Percentiles rank a stretch among this genome's conserved stretches.
Evolutionary conservation across 2,797 vertebrate species (phyloP).

Genomic region (Sebastes baramenuke): DNA sequence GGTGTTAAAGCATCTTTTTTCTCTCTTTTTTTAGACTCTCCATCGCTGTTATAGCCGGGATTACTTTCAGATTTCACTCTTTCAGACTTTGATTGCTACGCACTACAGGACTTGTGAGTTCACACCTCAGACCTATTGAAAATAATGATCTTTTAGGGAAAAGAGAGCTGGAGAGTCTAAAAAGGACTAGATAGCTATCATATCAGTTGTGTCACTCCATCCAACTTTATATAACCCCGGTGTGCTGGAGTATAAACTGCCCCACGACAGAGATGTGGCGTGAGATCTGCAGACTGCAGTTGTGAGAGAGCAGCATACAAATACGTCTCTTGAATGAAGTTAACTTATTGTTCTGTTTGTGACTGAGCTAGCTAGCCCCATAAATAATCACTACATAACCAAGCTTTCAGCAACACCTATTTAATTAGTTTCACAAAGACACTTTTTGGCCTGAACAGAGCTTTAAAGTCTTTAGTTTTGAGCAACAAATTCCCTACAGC

Average conservation of each 20-base stretch:
- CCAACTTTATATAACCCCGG: neutral
- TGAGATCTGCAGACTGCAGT: neutral
- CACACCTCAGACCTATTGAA: neutral
- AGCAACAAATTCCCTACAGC: too few species aligned
- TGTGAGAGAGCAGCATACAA: neutral
- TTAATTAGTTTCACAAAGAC: neutral
- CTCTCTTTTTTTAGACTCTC: neutral
- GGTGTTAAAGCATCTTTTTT: neutral
- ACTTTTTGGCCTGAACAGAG: neutral
- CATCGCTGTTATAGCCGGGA: neutral
- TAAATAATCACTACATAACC: neutral
- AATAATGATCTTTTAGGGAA: neutral
- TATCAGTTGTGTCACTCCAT: neutral
- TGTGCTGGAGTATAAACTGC: neutral
- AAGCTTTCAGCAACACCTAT: neutral
- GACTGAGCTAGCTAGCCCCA: neutral
- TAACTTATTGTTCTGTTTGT: neutral
- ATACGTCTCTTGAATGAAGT: neutral
- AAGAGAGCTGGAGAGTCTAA: neutral
- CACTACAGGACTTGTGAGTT: neutral
- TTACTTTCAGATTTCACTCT: neutral
- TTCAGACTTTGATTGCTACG: neutral
- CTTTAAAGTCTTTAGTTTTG: neutral
- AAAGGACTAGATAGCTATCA: neutral
- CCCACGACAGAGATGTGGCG: neutral